Evolutionary conservation across 1,140 invertebrate genomes (phyloP).

Genomic region (Aphaenogaster rudis): DNA sequence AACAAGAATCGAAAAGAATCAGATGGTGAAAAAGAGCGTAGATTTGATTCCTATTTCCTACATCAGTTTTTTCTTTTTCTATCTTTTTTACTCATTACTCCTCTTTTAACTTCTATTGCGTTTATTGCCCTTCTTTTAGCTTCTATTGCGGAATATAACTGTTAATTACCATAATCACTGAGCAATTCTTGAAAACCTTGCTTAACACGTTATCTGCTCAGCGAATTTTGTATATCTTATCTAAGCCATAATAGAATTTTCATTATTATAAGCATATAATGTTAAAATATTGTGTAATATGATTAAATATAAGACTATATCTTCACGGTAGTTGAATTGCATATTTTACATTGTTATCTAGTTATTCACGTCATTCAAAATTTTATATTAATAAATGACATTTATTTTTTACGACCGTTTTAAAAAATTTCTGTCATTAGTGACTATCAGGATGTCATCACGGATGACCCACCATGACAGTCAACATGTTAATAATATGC

Average conservation of each 20-base stretch:
- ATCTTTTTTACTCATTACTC: not conserved
- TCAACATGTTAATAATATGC: not conserved
- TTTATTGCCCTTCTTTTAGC: not conserved
- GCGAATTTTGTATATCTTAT: not conserved
- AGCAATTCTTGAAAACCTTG: not conserved
- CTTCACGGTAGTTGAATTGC: not conserved
- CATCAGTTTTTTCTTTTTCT: not conserved
- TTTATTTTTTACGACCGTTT: not conserved
- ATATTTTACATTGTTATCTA: not conserved
- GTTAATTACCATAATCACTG: not conserved
- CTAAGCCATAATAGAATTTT: not conserved
- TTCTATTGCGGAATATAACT: not conserved
- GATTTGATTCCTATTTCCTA: not conserved
- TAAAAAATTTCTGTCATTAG: not conserved
- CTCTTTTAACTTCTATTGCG: not conserved
- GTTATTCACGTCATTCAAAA: not conserved
- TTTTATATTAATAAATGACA: not conserved
- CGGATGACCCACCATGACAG: not conserved
- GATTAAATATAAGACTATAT: not conserved
- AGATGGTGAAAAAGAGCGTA: not conserved
- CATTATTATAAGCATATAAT: not conserved
- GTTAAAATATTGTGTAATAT: not conserved
- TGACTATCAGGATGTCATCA: not conserved
- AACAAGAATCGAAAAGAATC: slow-evolving; percentile 10
- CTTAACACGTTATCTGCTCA: not conserved